Conservation (phyloP, 2,888 invertebrate species). For the Toxonevra muliebris region DNA sequence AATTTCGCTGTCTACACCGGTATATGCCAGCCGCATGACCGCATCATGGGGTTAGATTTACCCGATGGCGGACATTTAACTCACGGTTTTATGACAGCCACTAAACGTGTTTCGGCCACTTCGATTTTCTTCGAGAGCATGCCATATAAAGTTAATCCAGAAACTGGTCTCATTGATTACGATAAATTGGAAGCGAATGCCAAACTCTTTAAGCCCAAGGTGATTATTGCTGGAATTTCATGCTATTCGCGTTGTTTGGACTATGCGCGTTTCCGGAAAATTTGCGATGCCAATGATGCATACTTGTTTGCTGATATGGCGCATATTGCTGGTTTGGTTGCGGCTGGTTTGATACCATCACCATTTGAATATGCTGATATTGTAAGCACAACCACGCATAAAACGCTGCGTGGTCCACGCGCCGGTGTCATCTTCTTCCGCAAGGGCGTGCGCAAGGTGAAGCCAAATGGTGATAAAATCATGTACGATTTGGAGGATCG, state of each 20-base stretch:
- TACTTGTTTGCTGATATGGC: conserved; percentile 96
- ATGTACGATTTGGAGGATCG: conserved; percentile 88
- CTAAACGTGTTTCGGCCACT: conserved; percentile 93
- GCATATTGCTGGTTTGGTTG: conserved; percentile 91
- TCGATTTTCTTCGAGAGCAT: conserved; percentile 98
- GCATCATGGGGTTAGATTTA: conserved; percentile 96
- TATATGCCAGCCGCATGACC: conserved; percentile 87
- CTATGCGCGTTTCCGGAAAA: conserved; percentile 86
- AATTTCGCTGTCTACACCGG: conserved; percentile 97
- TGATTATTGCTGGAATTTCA: conserved; percentile 94
- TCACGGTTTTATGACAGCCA: conserved; percentile 89
- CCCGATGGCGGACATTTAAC: conserved; percentile 98
- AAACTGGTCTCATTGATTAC: conserved; percentile 91
- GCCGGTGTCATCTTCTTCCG: conserved; percentile 93
- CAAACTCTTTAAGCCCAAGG: conserved; percentile 85
- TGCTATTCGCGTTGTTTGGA: conserved; percentile 94
- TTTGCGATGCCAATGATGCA: conserved; percentile 84
- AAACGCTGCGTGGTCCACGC: conserved; percentile 87
- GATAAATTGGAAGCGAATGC: conserved; percentile 85
- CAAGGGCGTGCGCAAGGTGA: conserved; percentile 83
- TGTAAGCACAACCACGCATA: conserved; percentile 95
- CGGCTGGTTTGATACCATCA: conserved; percentile 86
- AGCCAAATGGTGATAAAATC: conserved; percentile 82
- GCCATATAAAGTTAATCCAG: conserved; percentile 91
- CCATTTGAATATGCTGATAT: conserved; percentile 92